phyloP scores from a whole-genome alignment of 2,888 invertebrate genomes.

The Steinernema scapterisci region DNA sequence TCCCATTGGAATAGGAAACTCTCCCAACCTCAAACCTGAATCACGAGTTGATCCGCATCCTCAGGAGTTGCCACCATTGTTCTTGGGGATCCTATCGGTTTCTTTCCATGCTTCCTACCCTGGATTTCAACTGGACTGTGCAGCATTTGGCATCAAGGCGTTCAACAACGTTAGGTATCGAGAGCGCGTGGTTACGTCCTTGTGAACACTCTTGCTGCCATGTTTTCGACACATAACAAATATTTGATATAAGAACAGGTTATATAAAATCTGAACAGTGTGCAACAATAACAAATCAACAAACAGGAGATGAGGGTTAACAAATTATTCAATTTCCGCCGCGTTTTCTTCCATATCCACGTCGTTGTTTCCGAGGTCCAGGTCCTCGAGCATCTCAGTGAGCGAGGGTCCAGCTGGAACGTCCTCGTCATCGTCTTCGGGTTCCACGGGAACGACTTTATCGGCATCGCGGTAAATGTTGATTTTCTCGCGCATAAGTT shows the following conservation, averaged over 20 bases:
- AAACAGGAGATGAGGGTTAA: background rate
- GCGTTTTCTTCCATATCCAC: slow-evolving; percentile 69
- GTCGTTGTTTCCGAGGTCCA: slow-evolving; percentile 74
- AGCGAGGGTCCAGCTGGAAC: slow-evolving; percentile 79
- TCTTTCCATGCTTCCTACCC: background rate
- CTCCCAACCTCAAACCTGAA: slow-evolving; percentile 39
- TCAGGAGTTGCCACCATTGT: slow-evolving; percentile 29
- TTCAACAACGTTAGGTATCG: background rate
- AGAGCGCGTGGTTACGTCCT: slow-evolving; percentile 6
- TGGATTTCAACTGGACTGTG: background rate
- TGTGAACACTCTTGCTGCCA: background rate
- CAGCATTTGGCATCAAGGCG: background rate
- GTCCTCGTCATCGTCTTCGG: slow-evolving; percentile 72
- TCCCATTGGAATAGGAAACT: background rate
- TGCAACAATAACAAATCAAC: slow-evolving; percentile 35
- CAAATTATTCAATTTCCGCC: background rate
- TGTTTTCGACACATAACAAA: too few relatives aligned
- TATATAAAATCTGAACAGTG: slow-evolving; percentile 20
- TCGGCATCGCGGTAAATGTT: slow-evolving; percentile 78
- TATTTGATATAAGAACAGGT: background rate
- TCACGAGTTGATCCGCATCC: slow-evolving; percentile 42
- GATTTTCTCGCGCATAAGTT: slow-evolving; percentile 83
- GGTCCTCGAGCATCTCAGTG: slow-evolving; percentile 90
- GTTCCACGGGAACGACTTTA: slow-evolving; percentile 36
- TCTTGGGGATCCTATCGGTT: background rate